A percentile compares a stretch with the other conserved stretches of the same genome.
Conservation (phyloP, 2,797 vertebrate genomes). For the Hippocampus kuda region DNA sequence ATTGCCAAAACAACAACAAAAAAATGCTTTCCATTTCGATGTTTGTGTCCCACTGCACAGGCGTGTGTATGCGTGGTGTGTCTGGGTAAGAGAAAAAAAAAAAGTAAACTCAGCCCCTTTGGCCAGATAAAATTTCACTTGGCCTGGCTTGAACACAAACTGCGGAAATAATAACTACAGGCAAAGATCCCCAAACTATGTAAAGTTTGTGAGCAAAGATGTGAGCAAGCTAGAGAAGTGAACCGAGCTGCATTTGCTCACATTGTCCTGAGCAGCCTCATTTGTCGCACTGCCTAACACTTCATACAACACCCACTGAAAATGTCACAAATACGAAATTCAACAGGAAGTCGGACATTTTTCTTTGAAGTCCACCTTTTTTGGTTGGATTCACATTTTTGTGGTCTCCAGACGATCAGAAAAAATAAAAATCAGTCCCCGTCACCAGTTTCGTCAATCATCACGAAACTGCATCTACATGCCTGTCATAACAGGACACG, state of each 20-base stretch:
- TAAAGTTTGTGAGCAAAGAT: not conserved
- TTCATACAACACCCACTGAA: too few species aligned
- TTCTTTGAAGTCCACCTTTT: not conserved
- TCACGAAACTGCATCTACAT: not conserved
- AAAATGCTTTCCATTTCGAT: constrained; percentile 5
- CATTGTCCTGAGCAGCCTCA: too few species aligned
- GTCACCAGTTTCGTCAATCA: not conserved
- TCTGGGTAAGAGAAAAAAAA: constrained; percentile 10
- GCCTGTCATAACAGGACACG: not conserved
- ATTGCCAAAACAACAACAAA: too few species aligned
- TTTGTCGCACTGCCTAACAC: too few species aligned
- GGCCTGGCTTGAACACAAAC: constrained; percentile 50
- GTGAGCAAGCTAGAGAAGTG: not conserved
- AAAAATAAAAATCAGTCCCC: not conserved
- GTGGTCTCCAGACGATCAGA: too few species aligned
- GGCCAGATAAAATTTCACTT: constrained; percentile 38
- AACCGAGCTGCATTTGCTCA: not conserved
- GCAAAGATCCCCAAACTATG: too few species aligned
- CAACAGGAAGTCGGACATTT: not conserved
- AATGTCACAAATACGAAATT: not conserved
- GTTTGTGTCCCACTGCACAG: constrained; percentile 13
- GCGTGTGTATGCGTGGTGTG: constrained; percentile 13
- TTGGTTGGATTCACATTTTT: not conserved
- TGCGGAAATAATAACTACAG: constrained; percentile 18
- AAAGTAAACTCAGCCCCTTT: constrained; percentile 8